Percentiles rank a stretch among this genome's conserved stretches.
Evolutionary conservation across 2,888 invertebrate species (phyloP).

Genomic region (Ischnura elegans): DNA sequence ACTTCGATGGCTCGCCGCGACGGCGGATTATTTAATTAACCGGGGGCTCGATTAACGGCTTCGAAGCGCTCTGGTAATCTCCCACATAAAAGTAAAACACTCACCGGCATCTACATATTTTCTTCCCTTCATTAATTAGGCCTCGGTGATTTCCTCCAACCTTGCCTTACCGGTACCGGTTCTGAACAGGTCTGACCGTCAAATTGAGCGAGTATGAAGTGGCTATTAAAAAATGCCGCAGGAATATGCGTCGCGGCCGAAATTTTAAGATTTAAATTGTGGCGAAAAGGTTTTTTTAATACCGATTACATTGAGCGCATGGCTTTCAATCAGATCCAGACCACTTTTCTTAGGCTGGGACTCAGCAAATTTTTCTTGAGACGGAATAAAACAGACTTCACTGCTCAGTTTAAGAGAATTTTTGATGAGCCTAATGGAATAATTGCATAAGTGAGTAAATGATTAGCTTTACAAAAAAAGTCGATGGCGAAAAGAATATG

Average conservation of each 20-base stretch:
- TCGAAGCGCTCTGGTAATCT: background rate
- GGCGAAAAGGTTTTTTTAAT: background rate
- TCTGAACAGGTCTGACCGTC: background rate
- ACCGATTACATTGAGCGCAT: no score
- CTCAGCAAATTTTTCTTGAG: no score
- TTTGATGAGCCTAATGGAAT: no score
- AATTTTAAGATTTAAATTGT: no score
- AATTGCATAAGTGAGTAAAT: no score
- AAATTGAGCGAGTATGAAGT: background rate
- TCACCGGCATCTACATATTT: background rate
- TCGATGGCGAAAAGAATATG: no score
- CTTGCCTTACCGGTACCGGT: background rate
- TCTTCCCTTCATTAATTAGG: background rate
- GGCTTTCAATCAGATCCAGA: no score
- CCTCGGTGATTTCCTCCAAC: background rate
- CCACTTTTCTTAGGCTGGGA: no score
- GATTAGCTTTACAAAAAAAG: no score
- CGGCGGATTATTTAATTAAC: slow-evolving; percentile 1
- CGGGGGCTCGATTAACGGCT: background rate
- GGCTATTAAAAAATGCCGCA: no score
- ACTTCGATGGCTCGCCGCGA: background rate
- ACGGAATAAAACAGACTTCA: no score
- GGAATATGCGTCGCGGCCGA: background rate
- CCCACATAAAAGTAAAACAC: background rate
- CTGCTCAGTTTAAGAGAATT: no score